phyloP scores from a whole-genome alignment of 2,888 invertebrate species.

The Amaurobius ferox region DNA sequence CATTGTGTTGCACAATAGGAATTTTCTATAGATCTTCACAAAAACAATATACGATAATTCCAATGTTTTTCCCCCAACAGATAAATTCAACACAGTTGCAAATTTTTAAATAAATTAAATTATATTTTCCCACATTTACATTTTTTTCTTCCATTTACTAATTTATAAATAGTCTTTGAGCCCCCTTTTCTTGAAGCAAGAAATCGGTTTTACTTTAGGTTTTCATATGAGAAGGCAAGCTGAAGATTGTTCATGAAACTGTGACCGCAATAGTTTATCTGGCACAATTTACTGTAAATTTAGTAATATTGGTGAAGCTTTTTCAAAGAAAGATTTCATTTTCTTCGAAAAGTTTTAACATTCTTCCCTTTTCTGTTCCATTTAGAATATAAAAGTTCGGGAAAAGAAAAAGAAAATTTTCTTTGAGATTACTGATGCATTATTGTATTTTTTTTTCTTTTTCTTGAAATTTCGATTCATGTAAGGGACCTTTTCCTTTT shows the following conservation, averaged over 20 bases:
- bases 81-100: no score
- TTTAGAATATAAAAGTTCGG: constrained; percentile 6
- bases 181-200: neutral
- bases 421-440: neutral
- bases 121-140: no score
- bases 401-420: neutral
- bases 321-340: constrained; percentile 9
- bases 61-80: no score
- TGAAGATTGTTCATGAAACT: neutral
- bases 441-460: neutral
- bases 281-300: neutral
- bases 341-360: neutral
- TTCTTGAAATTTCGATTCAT: neutral
- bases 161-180: neutral
- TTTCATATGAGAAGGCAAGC: neutral
- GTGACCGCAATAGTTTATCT: neutral
- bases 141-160: no score
- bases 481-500: neutral
- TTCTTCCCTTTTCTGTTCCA: neutral
- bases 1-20: no score
- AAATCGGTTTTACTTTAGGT: neutral
- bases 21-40: no score
- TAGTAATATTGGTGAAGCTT: neutral
- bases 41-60: no score
- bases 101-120: no score